Evolutionary conservation across 2,113 vertebrate species (phyloP).

Genomic region (Apodemus speciosus): DNA sequence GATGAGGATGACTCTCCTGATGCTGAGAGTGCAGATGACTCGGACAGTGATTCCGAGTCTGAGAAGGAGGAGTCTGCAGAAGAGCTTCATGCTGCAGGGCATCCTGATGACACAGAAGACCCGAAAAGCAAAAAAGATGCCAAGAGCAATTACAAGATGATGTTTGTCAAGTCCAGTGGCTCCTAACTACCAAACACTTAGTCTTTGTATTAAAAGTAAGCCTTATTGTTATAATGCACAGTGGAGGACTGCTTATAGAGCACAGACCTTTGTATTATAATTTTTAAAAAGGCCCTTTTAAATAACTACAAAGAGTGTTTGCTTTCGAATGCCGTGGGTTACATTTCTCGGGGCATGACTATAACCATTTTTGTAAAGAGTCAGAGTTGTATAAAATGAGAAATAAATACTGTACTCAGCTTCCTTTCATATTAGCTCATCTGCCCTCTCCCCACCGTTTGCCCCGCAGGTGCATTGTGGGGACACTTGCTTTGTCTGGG

Average conservation of each 20-base stretch:
- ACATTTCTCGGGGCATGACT: conserved; percentile 86
- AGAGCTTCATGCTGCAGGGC: conserved; percentile 83
- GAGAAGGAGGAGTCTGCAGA: conserved; percentile 85
- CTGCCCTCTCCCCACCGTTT: conserved; percentile 74
- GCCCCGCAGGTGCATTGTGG: conserved; percentile 61
- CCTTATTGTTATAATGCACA: conserved; percentile 88
- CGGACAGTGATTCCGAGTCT: conserved; percentile 84
- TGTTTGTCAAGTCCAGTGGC: conserved; percentile 90
- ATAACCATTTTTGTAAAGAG: conserved; percentile 86
- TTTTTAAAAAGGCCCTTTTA: conserved; percentile 88
- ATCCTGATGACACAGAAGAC: conserved; percentile 82
- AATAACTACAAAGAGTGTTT: conserved; percentile 86
- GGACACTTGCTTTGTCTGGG: conserved; percentile 60
- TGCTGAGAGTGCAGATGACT: conserved; percentile 86
- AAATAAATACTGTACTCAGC: conserved; percentile 85
- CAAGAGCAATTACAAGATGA: conserved; percentile 91
- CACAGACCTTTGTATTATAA: conserved; percentile 89
- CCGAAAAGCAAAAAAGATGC: conserved; percentile 85
- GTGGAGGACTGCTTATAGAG: conserved; percentile 88
- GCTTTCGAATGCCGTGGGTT: conserved; percentile 86
- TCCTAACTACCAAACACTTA: conserved; percentile 84
- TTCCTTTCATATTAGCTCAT: conserved; percentile 80
- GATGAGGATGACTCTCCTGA: conserved; percentile 83
- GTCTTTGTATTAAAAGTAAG: conserved; percentile 86
- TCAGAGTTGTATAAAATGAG: conserved; percentile 83